phyloP scores from a whole-genome alignment of 2,797 vertebrate genomes.

The Peromyscus melanophrys region DNA sequence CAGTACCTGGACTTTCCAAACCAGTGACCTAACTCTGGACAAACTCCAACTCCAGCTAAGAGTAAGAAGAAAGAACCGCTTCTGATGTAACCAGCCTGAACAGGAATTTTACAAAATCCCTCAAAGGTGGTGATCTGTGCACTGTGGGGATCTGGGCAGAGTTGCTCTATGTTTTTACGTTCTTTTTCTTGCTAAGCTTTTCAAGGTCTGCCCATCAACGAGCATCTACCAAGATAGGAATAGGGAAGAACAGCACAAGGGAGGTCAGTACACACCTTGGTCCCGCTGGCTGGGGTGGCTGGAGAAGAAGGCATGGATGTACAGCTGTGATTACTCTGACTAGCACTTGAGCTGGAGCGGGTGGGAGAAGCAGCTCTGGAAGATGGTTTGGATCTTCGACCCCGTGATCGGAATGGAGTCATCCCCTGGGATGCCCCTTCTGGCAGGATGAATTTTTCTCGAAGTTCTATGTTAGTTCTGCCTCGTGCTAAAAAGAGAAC shows the following conservation, averaged over 20 bases:
- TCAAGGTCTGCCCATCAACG: neutral
- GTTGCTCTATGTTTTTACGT: neutral
- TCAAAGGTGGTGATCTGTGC: neutral
- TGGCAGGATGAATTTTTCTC: constrained; percentile 98
- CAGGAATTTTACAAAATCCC: constrained; percentile 35
- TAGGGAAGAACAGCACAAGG: neutral
- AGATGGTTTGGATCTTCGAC: constrained; percentile 97
- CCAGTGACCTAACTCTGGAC: constrained; percentile 27
- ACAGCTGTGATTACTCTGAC: constrained; percentile 97
- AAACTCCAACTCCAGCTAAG: neutral
- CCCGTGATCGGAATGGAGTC: constrained; percentile 96
- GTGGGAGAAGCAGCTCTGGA: constrained; percentile 97
- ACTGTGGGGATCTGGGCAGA: neutral
- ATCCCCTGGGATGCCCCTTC: constrained; percentile 97
- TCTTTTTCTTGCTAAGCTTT: constrained; percentile 12
- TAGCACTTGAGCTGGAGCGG: constrained; percentile 97
- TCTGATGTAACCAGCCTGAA: neutral
- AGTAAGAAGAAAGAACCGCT: neutral
- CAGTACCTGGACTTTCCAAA: constrained; percentile 1
- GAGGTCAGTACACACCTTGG: constrained; percentile 92
- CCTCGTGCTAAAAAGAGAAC: constrained; percentile 92
- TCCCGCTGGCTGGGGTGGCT: constrained; percentile 95
- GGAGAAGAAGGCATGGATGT: constrained; percentile 96
- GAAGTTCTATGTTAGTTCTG: constrained; percentile 97
- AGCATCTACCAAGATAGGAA: neutral